Evolutionary conservation across 2,113 vertebrate genomes (phyloP).

Genomic region (Heterotis niloticus): DNA sequence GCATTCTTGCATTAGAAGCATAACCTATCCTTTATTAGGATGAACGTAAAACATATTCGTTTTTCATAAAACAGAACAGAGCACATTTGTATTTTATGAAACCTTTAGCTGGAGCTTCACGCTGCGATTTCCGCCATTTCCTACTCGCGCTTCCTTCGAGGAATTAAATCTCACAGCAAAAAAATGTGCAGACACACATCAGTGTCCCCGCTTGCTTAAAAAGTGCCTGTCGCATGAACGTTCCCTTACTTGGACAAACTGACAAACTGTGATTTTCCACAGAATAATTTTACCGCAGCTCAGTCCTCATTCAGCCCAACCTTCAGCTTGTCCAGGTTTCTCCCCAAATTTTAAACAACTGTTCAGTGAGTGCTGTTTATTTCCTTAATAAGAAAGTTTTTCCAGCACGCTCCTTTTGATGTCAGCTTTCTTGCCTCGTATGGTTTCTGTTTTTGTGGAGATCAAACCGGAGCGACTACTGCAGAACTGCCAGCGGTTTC

Average conservation of each 20-base stretch:
- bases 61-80: too few relatives aligned
- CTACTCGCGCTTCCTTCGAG: too few relatives aligned
- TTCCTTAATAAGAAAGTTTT: neutral
- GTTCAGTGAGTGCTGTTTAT: neutral
- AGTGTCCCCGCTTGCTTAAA: neutral
- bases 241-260: neutral
- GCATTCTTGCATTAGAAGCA: too few relatives aligned
- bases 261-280: neutral
- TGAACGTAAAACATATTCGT: too few relatives aligned
- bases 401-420: constrained; percentile 1
- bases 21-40: too few relatives aligned
- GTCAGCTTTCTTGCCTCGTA: constrained; percentile 4
- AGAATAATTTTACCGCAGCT: neutral
- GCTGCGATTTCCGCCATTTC: too few relatives aligned
- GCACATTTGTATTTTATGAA: too few relatives aligned
- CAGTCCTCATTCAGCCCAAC: neutral
- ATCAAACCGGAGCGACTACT: neutral
- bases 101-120: too few relatives aligned
- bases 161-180: too few relatives aligned
- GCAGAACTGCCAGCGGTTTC: neutral
- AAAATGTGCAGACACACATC: too few relatives aligned
- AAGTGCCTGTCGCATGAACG: neutral
- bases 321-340: neutral
- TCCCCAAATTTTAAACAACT: neutral
- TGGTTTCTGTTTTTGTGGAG: neutral